A percentile compares a stretch with the other conserved stretches of the same genome.
Evolutionary conservation across 1,140 invertebrate species (phyloP).

Genomic region (Temnothorax longispinosus): DNA sequence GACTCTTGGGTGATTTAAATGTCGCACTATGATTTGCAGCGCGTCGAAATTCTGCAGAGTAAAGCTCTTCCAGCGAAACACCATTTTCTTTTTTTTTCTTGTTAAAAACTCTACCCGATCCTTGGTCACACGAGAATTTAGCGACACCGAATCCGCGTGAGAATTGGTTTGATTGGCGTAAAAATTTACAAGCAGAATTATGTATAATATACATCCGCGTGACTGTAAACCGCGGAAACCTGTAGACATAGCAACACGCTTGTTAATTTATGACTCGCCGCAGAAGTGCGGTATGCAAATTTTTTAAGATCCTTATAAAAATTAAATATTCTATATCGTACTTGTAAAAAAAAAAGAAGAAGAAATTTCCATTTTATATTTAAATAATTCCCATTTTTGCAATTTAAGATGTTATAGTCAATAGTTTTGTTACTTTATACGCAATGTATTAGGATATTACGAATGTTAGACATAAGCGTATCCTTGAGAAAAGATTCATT

Average conservation of each 20-base stretch:
- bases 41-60: not conserved
- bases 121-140: conserved; percentile 30
- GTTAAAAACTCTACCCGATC: not conserved
- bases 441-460: not conserved
- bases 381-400: not conserved
- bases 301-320: not conserved
- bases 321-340: not conserved
- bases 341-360: not conserved
- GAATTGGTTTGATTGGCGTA: conserved; percentile 30
- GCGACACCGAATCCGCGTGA: conserved; percentile 49
- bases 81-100: conserved; percentile 2
- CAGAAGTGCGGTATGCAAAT: not conserved
- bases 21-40: not conserved
- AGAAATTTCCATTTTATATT: not conserved
- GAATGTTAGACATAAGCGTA: not conserved
- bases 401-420: not conserved
- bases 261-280: not conserved
- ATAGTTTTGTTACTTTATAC: not conserved
- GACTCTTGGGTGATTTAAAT: not conserved
- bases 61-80: not conserved
- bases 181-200: conserved; percentile 39
- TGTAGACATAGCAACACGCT: not conserved
- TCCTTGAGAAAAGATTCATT: not conserved
- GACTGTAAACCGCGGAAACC: not conserved
- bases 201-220: not conserved